These are phyloP conservation scores for Romanogobio albipinnatus DNA, from an alignment of 2,113 vertebrate species.

Conservation along the genomic window DNA sequence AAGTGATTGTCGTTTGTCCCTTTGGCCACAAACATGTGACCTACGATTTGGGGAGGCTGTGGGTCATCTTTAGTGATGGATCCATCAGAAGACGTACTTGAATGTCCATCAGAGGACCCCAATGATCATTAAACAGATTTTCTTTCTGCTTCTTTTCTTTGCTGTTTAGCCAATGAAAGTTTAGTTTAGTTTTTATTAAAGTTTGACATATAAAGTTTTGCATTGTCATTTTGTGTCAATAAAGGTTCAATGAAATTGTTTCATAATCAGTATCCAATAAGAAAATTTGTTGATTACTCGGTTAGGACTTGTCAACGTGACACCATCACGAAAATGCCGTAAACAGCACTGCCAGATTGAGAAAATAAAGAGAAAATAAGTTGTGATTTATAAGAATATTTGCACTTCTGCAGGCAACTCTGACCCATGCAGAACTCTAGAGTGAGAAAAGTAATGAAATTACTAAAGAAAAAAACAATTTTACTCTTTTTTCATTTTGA, in stretches of 20 bases:
- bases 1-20: not conserved
- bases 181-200: not conserved
- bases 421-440: too few species aligned
- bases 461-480: too few species aligned
- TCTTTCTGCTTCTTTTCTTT: not conserved
- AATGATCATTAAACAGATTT: not conserved
- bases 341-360: too few species aligned
- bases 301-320: too few species aligned
- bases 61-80: not conserved
- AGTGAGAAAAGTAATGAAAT: too few species aligned
- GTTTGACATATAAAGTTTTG: not conserved
- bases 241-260: not conserved
- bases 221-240: not conserved
- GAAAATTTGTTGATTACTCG: too few species aligned
- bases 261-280: too few species aligned
- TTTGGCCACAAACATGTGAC: not conserved
- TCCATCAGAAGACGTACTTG: slow-evolving; percentile 11
- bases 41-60: slow-evolving; percentile 15
- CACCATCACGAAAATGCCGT: too few species aligned
- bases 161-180: not conserved
- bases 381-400: too few species aligned
- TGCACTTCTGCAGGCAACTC: too few species aligned
- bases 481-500: too few species aligned
- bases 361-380: too few species aligned
- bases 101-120: not conserved